phyloP scores from a whole-genome alignment of 2,113 vertebrate species.

The Synodontis membranacea region DNA sequence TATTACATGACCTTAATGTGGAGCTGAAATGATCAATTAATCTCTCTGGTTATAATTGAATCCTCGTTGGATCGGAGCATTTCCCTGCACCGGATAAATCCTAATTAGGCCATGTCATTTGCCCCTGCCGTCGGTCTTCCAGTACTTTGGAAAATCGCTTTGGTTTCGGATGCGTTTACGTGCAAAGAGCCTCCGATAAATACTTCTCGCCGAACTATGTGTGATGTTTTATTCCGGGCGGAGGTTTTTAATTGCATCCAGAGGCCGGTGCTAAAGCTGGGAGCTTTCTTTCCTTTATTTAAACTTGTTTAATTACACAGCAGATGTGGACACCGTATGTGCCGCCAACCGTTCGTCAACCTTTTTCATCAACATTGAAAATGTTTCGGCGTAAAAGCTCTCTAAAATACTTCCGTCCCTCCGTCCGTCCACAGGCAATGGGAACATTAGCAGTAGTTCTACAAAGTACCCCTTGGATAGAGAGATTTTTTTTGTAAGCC shows the following conservation, averaged over 20 bases:
- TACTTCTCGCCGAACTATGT: slow-evolving; percentile 23
- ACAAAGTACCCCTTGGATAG: not conserved
- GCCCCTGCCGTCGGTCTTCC: slow-evolving; percentile 36
- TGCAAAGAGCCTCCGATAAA: slow-evolving; percentile 40
- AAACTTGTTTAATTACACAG: slow-evolving; percentile 34
- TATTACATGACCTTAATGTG: not conserved
- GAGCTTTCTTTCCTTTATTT: slow-evolving; percentile 8
- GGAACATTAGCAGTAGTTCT: not conserved
- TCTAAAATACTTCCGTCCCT: not conserved
- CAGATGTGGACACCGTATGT: not conserved
- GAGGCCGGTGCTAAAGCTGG: slow-evolving; percentile 15
- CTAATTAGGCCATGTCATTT: slow-evolving; percentile 36
- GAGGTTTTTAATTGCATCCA: slow-evolving; percentile 42
- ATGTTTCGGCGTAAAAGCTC: not conserved
- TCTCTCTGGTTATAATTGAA: slow-evolving; percentile 16
- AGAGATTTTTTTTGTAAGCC: not conserved
- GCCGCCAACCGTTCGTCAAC: too few relatives aligned
- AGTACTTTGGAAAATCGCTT: slow-evolving; percentile 25
- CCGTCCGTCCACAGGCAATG: not conserved
- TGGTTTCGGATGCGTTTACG: slow-evolving; percentile 23
- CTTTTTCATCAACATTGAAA: too few relatives aligned
- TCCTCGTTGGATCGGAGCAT: not conserved
- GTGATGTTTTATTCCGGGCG: slow-evolving; percentile 23
- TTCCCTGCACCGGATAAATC: slow-evolving; percentile 10
- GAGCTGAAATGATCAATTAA: not conserved